phyloP scores from a whole-genome alignment of 1,140 invertebrate species.

The Drosophila burlai region DNA sequence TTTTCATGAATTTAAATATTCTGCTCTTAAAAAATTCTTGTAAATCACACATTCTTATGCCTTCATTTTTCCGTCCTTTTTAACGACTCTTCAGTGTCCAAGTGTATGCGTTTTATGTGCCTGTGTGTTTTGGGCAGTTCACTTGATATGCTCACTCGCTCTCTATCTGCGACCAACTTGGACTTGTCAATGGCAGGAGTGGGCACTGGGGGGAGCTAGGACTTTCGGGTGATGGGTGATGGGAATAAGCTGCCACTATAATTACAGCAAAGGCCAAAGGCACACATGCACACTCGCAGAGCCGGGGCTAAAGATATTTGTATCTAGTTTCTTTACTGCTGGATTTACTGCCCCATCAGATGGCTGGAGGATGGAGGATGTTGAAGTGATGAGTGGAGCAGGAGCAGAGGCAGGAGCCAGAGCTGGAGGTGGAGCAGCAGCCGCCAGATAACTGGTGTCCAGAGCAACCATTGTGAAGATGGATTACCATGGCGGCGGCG shows the following conservation, averaged over 20 bases:
- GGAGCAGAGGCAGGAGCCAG: not conserved
- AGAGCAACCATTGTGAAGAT: conserved; percentile 78
- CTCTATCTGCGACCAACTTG: conserved; percentile 60
- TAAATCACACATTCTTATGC: too few relatives aligned
- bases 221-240: conserved; percentile 23
- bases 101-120: conserved; percentile 47
- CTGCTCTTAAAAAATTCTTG: not conserved
- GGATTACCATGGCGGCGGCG: conserved; percentile 69
- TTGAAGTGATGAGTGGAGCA: not conserved
- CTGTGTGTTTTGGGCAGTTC: conserved; percentile 65
- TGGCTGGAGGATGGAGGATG: not conserved
- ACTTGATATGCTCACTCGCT: conserved; percentile 62
- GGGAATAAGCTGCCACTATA: conserved; percentile 71
- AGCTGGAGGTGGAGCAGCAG: conserved; percentile 1
- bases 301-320: conserved; percentile 68
- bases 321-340: conserved; percentile 71
- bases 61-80: not conserved
- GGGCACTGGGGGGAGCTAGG: conserved; percentile 6
- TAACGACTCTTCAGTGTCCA: not conserved
- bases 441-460: conserved; percentile 54
- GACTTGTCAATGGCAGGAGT: conserved; percentile 73
- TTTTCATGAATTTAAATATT: not conserved
- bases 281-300: conserved; percentile 9
- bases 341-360: conserved; percentile 57
- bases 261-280: conserved; percentile 69